Conservation (phyloP, 2,113 vertebrate species). For the Gambusia holbrooki region DNA sequence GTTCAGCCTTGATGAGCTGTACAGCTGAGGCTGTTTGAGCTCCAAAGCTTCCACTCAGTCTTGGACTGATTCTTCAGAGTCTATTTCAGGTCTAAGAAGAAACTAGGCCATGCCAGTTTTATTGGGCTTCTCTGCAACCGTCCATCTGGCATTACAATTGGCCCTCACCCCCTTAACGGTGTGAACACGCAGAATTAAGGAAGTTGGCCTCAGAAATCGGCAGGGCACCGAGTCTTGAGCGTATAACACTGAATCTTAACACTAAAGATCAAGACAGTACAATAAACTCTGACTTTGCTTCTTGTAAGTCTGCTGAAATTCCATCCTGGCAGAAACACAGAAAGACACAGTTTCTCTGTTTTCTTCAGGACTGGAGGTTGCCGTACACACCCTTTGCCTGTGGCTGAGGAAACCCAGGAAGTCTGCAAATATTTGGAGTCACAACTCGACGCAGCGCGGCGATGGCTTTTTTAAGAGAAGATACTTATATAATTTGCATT, state of each 20-base stretch:
- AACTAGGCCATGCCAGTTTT: conserved; percentile 76
- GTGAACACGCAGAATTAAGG: conserved; percentile 36
- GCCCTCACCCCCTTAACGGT: conserved; percentile 11
- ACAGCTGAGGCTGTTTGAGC: conserved; percentile 54
- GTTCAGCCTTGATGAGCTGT: conserved; percentile 30
- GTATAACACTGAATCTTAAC: conserved; percentile 17
- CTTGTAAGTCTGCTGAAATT: conserved; percentile 10
- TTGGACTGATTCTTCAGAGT: conserved; percentile 65
- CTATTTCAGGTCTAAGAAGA: conserved; percentile 70
- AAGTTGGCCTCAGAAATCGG: conserved; percentile 36
- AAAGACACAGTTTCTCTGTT: conserved; percentile 28
- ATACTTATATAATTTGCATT: conserved; percentile 44
- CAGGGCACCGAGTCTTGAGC: conserved; percentile 2
- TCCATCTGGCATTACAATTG: conserved; percentile 61
- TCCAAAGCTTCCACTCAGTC: conserved; percentile 53
- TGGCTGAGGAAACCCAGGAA: conserved; percentile 52
- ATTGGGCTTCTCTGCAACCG: conserved; percentile 70
- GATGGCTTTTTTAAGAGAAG: conserved; percentile 40
- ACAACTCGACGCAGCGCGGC: conserved; percentile 45
- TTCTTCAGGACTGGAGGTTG: conserved; percentile 46
- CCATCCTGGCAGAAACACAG: conserved; percentile 33
- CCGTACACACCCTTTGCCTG: conserved; percentile 55
- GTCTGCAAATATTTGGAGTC: conserved; percentile 72
- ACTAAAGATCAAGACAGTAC: not conserved
- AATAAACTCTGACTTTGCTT: not conserved